Evolutionary conservation across 2,888 invertebrate species (phyloP).

Genomic region (Hemithea aestivaria): DNA sequence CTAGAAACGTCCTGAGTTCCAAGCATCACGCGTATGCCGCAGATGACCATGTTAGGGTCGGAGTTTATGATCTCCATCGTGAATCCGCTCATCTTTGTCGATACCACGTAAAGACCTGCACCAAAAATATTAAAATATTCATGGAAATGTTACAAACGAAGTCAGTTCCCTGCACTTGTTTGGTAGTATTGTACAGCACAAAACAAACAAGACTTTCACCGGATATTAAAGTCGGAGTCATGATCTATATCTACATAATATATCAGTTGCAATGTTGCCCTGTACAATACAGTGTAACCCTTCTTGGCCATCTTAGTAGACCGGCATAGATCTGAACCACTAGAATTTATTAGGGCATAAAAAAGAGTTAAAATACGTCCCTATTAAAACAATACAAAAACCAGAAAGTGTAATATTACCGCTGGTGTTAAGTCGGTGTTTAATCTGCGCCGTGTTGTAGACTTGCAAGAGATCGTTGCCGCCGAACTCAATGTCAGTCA

Average conservation of each 20-base stretch:
- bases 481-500: constrained; percentile 96
- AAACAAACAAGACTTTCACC: too few species aligned
- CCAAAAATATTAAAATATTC: constrained; percentile 9
- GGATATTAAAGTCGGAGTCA: too few species aligned
- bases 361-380: too few species aligned
- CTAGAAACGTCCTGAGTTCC: constrained; percentile 90
- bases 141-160: neutral
- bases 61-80: constrained; percentile 92
- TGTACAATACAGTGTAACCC: too few species aligned
- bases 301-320: too few species aligned
- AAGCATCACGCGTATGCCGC: constrained; percentile 90
- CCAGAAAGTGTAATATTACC: constrained; percentile 40
- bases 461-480: constrained; percentile 97
- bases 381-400: too few species aligned
- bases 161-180: too few species aligned
- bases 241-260: too few species aligned
- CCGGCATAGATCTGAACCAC: too few species aligned
- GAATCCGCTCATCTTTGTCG: constrained; percentile 94
- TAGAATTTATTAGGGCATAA: too few species aligned
- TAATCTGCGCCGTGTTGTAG: constrained; percentile 95
- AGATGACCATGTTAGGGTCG: constrained; percentile 93
- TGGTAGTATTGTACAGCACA: too few species aligned
- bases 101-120: constrained; percentile 93
- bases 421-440: constrained; percentile 90
- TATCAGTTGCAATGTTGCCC: too few species aligned